A percentile compares a stretch with the other conserved stretches of the same genome.
phyloP scores from a whole-genome alignment of 2,113 vertebrate genomes.

The Herpailurus yagouaroundi region DNA sequence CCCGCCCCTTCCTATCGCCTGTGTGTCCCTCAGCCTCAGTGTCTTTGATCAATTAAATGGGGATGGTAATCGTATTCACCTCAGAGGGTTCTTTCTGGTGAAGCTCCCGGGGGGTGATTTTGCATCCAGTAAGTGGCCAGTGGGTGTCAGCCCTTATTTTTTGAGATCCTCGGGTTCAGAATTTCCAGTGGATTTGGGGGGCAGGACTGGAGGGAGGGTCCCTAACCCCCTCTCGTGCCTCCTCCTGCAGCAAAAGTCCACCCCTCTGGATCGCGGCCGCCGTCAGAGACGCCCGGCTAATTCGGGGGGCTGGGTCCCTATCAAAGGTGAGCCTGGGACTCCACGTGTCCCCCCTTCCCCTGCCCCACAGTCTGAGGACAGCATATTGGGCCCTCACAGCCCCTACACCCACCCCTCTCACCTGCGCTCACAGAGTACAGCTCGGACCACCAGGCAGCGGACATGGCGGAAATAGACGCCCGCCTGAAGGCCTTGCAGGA shows the following conservation, averaged over 20 bases:
- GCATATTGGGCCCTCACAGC: not conserved
- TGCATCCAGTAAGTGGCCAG: not conserved
- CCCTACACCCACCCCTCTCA: too few relatives aligned
- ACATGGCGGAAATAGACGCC: slow-evolving; percentile 94
- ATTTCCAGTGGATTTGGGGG: not conserved
- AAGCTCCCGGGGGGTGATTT: not conserved
- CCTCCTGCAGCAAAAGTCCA: slow-evolving; percentile 44
- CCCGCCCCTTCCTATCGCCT: too few relatives aligned
- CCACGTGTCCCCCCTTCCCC: not conserved
- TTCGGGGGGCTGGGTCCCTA: slow-evolving; percentile 51
- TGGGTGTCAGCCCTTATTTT: not conserved
- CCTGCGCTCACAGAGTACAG: slow-evolving; percentile 85
- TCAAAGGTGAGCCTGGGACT: slow-evolving; percentile 72
- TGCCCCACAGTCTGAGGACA: not conserved
- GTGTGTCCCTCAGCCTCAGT: not conserved
- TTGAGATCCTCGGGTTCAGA: not conserved
- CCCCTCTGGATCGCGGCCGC: not conserved
- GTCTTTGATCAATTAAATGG: not conserved
- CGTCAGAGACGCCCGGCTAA: slow-evolving; percentile 54
- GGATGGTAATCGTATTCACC: not conserved
- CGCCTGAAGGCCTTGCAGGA: slow-evolving; percentile 95
- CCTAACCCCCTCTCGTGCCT: not conserved
- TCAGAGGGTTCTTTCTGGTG: not conserved
- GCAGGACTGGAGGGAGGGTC: not conserved
- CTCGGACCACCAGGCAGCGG: slow-evolving; percentile 85